Conservation (phyloP, 2,888 invertebrate genomes). For the Liodrosophila aerea region DNA sequence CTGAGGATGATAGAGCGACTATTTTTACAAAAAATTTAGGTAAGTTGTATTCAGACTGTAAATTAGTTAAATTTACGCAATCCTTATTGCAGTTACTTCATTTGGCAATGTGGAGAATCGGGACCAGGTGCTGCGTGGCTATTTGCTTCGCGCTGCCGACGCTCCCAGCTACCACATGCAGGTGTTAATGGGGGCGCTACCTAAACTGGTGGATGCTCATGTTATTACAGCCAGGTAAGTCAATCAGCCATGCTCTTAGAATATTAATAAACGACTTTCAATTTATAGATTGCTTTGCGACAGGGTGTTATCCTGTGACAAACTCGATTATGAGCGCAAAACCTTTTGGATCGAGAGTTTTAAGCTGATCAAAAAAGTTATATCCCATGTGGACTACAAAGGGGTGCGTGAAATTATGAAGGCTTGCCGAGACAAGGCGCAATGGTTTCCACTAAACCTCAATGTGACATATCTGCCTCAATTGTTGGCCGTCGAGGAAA, state of each 20-base stretch:
- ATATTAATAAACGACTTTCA: not conserved
- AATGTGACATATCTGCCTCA: slow-evolving; percentile 92
- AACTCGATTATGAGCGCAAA: slow-evolving; percentile 90
- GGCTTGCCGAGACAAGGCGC: slow-evolving; percentile 94
- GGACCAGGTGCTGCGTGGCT: slow-evolving; percentile 89
- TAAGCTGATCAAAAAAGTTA: slow-evolving; percentile 90
- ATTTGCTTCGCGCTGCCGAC: slow-evolving; percentile 88
- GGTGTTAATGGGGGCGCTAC: slow-evolving; percentile 89
- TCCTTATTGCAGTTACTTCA: slow-evolving; percentile 82
- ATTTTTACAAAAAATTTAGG: slow-evolving; percentile 87
- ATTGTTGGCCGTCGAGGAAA: slow-evolving; percentile 90
- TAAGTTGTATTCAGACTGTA: slow-evolving; percentile 38
- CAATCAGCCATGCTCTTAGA: not conserved
- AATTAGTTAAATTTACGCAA: not conserved
- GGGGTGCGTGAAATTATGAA: slow-evolving; percentile 96
- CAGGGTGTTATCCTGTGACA: slow-evolving; percentile 91
- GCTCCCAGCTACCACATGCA: slow-evolving; percentile 90
- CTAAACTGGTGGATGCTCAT: slow-evolving; percentile 88
- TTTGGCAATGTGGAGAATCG: slow-evolving; percentile 89
- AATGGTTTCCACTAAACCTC: slow-evolving; percentile 89
- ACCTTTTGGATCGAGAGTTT: slow-evolving; percentile 96
- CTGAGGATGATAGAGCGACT: slow-evolving; percentile 87
- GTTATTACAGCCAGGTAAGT: slow-evolving; percentile 88
- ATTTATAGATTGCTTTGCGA: slow-evolving; percentile 90
- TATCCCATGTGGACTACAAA: slow-evolving; percentile 97